Conservation (phyloP, 1,140 invertebrate genomes). For the Oscheius sp. region DNA sequence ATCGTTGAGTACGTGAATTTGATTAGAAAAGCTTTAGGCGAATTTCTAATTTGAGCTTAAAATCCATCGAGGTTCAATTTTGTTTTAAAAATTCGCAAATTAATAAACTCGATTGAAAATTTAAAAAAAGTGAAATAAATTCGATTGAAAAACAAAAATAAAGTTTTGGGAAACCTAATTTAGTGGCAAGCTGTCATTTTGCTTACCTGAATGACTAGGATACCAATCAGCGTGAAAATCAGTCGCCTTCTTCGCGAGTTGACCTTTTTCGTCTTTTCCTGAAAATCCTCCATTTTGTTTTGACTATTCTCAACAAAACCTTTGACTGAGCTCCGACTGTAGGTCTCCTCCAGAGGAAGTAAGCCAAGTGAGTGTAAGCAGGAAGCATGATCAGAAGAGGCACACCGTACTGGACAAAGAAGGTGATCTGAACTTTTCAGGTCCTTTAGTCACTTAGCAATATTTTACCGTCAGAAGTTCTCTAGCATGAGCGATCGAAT, state of each 20-base stretch:
- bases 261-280: slow-evolving; percentile 17
- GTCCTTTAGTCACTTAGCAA: background rate
- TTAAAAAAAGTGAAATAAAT: too few relatives aligned
- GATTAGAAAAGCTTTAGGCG: too few relatives aligned
- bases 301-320: slow-evolving; percentile 2
- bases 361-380: slow-evolving; percentile 30
- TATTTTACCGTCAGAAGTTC: slow-evolving; percentile 12
- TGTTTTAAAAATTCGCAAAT: too few relatives aligned
- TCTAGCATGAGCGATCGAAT: background rate
- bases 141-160: too few relatives aligned
- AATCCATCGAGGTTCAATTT: too few relatives aligned
- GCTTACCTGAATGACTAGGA: background rate
- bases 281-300: background rate
- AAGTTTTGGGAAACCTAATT: too few relatives aligned
- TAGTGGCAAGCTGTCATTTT: background rate
- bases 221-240: background rate
- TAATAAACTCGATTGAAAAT: too few relatives aligned
- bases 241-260: background rate
- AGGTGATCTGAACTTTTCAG: slow-evolving; percentile 15
- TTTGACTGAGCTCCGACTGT: slow-evolving; percentile 17
- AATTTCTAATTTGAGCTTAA: too few relatives aligned
- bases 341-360: slow-evolving; percentile 28
- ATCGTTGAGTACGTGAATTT: too few relatives aligned
- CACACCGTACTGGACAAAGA: slow-evolving; percentile 29
- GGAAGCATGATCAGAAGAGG: slow-evolving; percentile 33